A percentile compares a stretch with the other conserved stretches of the same genome.
These are phyloP conservation scores for Prosapia bicincta DNA, from an alignment of 2,888 invertebrate species.

Conservation along the genomic window DNA sequence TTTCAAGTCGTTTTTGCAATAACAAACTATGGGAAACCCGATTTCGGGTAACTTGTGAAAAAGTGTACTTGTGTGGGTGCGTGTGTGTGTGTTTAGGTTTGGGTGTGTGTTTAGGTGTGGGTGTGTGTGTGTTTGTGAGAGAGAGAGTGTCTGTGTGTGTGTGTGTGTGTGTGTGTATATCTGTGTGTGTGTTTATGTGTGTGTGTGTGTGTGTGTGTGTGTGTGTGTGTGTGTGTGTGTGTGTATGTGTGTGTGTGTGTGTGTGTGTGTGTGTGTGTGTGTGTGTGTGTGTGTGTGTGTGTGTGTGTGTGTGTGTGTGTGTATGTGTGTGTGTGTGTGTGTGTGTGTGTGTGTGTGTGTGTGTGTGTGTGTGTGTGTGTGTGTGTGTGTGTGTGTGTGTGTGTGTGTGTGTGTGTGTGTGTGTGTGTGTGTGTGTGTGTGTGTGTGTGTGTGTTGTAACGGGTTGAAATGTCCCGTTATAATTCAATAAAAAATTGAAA, in stretches of 20 bases:
- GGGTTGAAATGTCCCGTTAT: too few relatives aligned
- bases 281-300: not conserved
- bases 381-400: slow-evolving; percentile 5
- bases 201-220: slow-evolving; percentile 5
- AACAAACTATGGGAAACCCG: too few relatives aligned
- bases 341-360: not conserved
- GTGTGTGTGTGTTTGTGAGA: too few relatives aligned
- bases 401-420: slow-evolving; percentile 1
- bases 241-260: slow-evolving; percentile 3
- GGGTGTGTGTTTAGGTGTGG: too few relatives aligned
- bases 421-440: not conserved
- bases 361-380: slow-evolving; percentile 5
- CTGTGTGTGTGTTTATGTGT: not conserved
- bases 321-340: not conserved
- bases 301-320: not conserved
- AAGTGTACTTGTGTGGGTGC: too few relatives aligned
- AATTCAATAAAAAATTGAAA: too few relatives aligned
- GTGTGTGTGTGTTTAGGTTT: too few relatives aligned
- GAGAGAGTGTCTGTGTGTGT: not conserved
- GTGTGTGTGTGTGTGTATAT: not conserved
- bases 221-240: slow-evolving; percentile 5
- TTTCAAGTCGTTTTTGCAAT: not conserved
- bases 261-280: not conserved
- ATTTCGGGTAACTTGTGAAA: not conserved
- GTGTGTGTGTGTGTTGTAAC: not conserved